A percentile compares a stretch with the other conserved stretches of the same genome.
These are phyloP conservation scores for Proteles cristata DNA, from an alignment of 2,113 vertebrate species.

Conservation along the genomic window DNA sequence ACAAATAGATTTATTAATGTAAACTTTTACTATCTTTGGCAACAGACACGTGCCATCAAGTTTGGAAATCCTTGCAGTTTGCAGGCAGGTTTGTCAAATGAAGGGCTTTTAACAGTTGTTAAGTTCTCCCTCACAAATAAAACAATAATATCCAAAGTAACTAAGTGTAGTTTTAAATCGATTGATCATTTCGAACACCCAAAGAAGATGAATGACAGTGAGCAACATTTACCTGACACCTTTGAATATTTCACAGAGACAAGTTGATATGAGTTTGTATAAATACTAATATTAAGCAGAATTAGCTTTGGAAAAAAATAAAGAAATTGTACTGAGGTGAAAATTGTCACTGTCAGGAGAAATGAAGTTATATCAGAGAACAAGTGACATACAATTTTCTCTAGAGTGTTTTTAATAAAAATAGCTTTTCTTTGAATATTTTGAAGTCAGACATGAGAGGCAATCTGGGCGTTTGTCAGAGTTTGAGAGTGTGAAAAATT, in stretches of 20 bases:
- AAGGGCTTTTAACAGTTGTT: constrained; percentile 80
- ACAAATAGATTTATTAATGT: constrained; percentile 78
- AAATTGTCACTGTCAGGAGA: constrained; percentile 93
- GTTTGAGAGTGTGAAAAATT: constrained; percentile 94
- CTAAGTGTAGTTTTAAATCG: constrained; percentile 86
- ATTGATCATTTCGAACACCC: constrained; percentile 89
- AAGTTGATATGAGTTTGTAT: constrained; percentile 93
- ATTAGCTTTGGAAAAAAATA: constrained; percentile 93
- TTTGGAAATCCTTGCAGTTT: constrained; percentile 74
- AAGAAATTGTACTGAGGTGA: constrained; percentile 94
- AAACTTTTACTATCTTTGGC: constrained; percentile 82
- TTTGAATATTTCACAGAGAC: constrained; percentile 91
- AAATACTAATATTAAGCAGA: constrained; percentile 93
- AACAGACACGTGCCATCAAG: constrained; percentile 67
- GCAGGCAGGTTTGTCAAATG: constrained; percentile 79
- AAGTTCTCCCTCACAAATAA: constrained; percentile 86
- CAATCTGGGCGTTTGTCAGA: constrained; percentile 95
- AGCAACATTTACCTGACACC: constrained; percentile 91
- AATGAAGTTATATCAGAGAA: constrained; percentile 94
- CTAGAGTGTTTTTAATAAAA: constrained; percentile 95
- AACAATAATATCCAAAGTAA: constrained; percentile 86
- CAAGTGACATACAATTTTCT: constrained; percentile 93
- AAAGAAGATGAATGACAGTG: constrained; percentile 90
- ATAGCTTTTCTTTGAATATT: constrained; percentile 97
- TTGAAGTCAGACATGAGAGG: constrained; percentile 94